These are phyloP conservation scores for Hydropotes inermis DNA, from an alignment of 2,113 vertebrate genomes.

Conservation along the genomic window DNA sequence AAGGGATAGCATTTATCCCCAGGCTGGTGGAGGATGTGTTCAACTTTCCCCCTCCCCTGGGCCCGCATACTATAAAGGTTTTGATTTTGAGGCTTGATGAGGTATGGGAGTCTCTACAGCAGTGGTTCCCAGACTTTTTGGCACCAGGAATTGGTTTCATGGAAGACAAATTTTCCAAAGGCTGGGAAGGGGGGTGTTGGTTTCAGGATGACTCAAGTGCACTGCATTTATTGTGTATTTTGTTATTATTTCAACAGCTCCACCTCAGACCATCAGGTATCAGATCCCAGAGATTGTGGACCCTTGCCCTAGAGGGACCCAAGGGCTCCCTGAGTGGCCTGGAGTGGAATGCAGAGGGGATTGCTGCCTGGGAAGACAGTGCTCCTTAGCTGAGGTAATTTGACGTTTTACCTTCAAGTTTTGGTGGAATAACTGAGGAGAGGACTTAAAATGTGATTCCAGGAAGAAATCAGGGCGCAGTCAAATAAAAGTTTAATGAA, in stretches of 20 bases:
- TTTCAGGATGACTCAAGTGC: background rate
- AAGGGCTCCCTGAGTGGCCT: background rate
- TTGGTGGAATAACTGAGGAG: background rate
- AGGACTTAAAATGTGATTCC: background rate
- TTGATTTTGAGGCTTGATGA: background rate
- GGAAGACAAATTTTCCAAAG: background rate
- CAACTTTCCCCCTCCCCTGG: background rate
- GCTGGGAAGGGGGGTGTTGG: background rate
- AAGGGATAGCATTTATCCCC: background rate
- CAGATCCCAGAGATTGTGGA: background rate
- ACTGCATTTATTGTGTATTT: background rate
- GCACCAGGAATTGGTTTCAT: background rate
- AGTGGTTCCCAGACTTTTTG: background rate
- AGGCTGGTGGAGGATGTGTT: background rate
- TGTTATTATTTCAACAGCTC: background rate
- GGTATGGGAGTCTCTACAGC: background rate
- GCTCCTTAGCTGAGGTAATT: background rate
- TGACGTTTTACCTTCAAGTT: background rate
- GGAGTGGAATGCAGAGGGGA: background rate
- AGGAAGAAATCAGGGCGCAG: background rate
- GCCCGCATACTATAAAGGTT: background rate
- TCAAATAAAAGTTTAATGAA: background rate
- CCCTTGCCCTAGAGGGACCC: background rate
- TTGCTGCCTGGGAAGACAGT: background rate
- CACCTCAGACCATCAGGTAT: background rate